A percentile compares a stretch with the other conserved stretches of the same genome.
Evolutionary conservation across 2,888 invertebrate species (phyloP).

Genomic region (Biston betularia): DNA sequence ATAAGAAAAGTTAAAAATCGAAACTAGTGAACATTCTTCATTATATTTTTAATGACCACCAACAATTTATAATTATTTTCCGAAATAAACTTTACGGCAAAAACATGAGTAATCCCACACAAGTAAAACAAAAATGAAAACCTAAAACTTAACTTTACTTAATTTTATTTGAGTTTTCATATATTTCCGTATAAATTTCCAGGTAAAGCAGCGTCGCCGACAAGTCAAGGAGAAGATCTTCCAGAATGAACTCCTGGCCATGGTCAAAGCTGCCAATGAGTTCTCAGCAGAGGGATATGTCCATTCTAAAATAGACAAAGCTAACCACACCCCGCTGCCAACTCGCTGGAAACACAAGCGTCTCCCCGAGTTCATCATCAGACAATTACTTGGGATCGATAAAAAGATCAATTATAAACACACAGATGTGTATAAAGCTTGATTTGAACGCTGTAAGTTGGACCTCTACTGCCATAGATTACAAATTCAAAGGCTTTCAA

Average conservation of each 20-base stretch:
- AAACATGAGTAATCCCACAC: too few relatives aligned
- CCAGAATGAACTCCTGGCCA: constrained; percentile 88
- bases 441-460: constrained; percentile 6
- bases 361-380: constrained; percentile 89
- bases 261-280: constrained; percentile 90
- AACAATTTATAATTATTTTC: too few relatives aligned
- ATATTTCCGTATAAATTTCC: constrained; percentile 37
- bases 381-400: constrained; percentile 88
- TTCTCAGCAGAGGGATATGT: constrained; percentile 93
- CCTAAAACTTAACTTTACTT: too few relatives aligned
- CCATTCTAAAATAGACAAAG: constrained; percentile 85
- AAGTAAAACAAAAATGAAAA: too few relatives aligned
- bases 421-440: constrained; percentile 78
- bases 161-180: too few relatives aligned
- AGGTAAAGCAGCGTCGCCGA: constrained; percentile 89
- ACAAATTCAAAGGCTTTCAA: too few relatives aligned
- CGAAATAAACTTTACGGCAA: too few relatives aligned
- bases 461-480: not conserved
- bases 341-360: constrained; percentile 86
- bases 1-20: too few relatives aligned
- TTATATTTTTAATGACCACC: too few relatives aligned
- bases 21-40: too few relatives aligned
- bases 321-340: constrained; percentile 87
- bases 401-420: constrained; percentile 82
- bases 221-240: constrained; percentile 92